phyloP scores from a whole-genome alignment of 2,797 vertebrate species.

The Periophthalmus magnuspinnatus region DNA sequence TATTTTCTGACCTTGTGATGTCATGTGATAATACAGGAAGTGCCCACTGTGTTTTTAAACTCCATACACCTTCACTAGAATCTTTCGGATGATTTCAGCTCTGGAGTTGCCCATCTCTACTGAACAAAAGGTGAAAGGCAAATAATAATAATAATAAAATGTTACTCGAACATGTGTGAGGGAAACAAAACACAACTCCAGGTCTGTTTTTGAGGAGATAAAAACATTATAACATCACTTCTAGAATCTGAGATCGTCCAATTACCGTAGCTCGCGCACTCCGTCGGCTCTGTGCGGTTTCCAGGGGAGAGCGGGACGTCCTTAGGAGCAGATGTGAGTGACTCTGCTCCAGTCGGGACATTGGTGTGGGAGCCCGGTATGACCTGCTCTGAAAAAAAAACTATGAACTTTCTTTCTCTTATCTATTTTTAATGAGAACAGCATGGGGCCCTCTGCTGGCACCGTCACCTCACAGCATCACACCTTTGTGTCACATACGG shows the following conservation, averaged over 20 bases:
- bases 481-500: neutral
- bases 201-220: no score
- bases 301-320: neutral
- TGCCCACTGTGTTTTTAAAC: no score
- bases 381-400: neutral
- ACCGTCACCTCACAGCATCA: neutral
- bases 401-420: neutral
- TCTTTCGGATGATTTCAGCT: no score
- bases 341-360: neutral
- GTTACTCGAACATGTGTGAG: no score
- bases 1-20: no score
- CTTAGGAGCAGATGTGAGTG: neutral
- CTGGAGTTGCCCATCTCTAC: no score
- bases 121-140: no score
- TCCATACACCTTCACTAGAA: no score
- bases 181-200: no score
- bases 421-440: conserved; percentile 7
- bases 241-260: neutral
- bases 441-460: neutral
- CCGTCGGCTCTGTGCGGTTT: neutral
- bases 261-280: neutral
- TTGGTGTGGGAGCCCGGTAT: neutral
- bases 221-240: no score
- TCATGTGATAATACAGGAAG: no score
- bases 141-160: no score